Conservation (phyloP, 1,140 invertebrate species). For the Pseudomyrmex dendroicus region DNA sequence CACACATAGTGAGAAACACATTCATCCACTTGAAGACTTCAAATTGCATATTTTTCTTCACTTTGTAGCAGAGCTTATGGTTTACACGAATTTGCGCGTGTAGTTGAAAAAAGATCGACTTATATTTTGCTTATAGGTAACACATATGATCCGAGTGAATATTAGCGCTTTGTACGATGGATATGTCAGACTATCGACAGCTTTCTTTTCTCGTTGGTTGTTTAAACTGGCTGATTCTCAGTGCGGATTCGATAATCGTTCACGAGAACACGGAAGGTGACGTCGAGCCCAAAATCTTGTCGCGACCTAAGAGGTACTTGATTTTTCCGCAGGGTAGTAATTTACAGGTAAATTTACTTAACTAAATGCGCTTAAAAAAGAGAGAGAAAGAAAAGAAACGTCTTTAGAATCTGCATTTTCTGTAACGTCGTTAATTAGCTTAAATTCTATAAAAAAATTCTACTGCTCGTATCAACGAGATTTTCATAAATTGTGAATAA, state of each 20-base stretch:
- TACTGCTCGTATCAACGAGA: neutral
- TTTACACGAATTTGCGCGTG: no score
- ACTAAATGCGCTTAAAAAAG: constrained; percentile 4
- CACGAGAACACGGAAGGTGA: constrained; percentile 35
- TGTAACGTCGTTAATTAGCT: neutral
- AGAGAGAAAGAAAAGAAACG: neutral
- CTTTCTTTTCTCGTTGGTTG: constrained; percentile 44
- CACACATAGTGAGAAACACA: neutral
- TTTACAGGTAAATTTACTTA: constrained; percentile 77
- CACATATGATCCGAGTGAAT: constrained; percentile 6
- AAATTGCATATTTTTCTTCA: neutral
- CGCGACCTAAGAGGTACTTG: constrained; percentile 81
- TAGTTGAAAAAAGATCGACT: no score
- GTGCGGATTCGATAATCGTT: neutral
- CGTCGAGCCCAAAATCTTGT: constrained; percentile 70
- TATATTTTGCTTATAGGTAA: neutral
- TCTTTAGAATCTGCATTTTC: neutral
- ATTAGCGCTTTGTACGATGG: neutral
- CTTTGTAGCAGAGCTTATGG: no score
- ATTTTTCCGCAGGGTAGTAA: constrained; percentile 83
- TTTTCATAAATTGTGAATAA: neutral
- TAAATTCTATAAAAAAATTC: neutral
- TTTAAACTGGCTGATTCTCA: constrained; percentile 49
- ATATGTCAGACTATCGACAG: constrained; percentile 51
- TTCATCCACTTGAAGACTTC: no score